These are phyloP conservation scores for Schlechtendalia chinensis DNA, from an alignment of 1,140 invertebrate species.

Conservation along the genomic window DNA sequence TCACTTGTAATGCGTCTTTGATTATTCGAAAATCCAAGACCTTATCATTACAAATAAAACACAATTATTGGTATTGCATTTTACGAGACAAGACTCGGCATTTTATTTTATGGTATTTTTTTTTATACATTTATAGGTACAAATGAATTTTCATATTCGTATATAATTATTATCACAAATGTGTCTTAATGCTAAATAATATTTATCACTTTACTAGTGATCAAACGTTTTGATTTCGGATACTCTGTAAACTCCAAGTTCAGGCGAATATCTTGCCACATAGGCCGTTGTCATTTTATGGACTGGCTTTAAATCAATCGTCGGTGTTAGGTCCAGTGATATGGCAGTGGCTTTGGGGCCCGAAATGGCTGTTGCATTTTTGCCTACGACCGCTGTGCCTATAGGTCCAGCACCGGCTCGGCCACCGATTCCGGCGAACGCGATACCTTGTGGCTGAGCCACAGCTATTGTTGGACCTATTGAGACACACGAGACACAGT, in stretches of 20 bases:
- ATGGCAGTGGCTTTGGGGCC: slow-evolving; percentile 21
- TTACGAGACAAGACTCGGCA: background rate
- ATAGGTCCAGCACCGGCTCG: slow-evolving; percentile 30
- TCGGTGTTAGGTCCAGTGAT: slow-evolving; percentile 4
- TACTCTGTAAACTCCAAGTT: slow-evolving; percentile 28
- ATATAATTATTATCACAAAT: slow-evolving; percentile 20
- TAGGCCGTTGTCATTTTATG: slow-evolving; percentile 23
- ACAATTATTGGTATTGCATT: no score
- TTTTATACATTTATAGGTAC: background rate
- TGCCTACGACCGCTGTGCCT: slow-evolving; percentile 29
- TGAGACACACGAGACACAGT: slow-evolving; percentile 17
- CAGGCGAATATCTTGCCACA: slow-evolving; percentile 30
- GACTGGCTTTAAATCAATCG: slow-evolving; percentile 1
- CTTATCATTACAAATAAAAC: no score
- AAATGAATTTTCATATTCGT: background rate
- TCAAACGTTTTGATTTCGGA: slow-evolving; percentile 9
- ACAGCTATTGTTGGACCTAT: slow-evolving; percentile 36
- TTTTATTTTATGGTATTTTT: background rate
- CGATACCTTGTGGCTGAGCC: slow-evolving; percentile 32
- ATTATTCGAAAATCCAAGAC: no score
- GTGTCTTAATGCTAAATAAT: background rate
- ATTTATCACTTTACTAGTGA: background rate
- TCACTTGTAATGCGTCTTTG: no score
- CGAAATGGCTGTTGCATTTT: slow-evolving; percentile 21
- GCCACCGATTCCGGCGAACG: slow-evolving; percentile 41